phyloP scores from a whole-genome alignment of 1,140 invertebrate species.

The Augochlora pura region DNA sequence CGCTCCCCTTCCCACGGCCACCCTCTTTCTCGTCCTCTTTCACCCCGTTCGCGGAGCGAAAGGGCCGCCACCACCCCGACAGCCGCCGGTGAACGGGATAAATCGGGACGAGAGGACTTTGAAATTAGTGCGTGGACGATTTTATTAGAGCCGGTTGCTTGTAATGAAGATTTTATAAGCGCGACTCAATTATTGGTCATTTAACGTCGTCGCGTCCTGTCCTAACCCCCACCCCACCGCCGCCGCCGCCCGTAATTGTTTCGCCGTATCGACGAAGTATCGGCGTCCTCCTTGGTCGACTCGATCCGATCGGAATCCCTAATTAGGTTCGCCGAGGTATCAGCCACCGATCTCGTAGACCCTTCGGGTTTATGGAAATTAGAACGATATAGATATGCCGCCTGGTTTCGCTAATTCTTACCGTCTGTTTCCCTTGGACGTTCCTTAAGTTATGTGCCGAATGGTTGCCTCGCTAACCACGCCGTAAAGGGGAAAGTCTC shows the following conservation, averaged over 20 bases:
- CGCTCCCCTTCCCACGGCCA: constrained; percentile 55
- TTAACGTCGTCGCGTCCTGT: constrained; percentile 57
- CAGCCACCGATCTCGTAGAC: constrained; percentile 35
- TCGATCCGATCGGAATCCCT: constrained; percentile 31
- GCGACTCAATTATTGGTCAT: constrained; percentile 71
- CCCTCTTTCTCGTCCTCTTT: constrained; percentile 47
- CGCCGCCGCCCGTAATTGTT: constrained; percentile 49
- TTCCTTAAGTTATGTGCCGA: no score
- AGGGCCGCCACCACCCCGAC: constrained; percentile 56
- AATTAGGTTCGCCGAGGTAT: constrained; percentile 47
- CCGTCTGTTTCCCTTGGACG: background rate
- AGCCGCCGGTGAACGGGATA: constrained; percentile 63
- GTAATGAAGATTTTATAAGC: constrained; percentile 75
- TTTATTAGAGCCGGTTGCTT: constrained; percentile 69
- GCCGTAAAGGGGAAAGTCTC: no score
- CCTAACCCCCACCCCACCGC: background rate
- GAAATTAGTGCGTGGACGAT: constrained; percentile 75
- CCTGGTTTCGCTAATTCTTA: constrained; percentile 6
- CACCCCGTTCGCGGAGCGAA: constrained; percentile 26
- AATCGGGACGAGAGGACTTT: constrained; percentile 70
- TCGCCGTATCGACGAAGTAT: constrained; percentile 11
- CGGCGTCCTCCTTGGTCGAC: background rate
- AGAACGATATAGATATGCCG: constrained; percentile 22
- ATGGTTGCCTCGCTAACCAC: no score
- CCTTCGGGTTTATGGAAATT: constrained; percentile 49